Percentiles rank a stretch among this genome's conserved stretches.
Conservation (phyloP, 1,140 invertebrate species). For the Maniola jurtina region DNA sequence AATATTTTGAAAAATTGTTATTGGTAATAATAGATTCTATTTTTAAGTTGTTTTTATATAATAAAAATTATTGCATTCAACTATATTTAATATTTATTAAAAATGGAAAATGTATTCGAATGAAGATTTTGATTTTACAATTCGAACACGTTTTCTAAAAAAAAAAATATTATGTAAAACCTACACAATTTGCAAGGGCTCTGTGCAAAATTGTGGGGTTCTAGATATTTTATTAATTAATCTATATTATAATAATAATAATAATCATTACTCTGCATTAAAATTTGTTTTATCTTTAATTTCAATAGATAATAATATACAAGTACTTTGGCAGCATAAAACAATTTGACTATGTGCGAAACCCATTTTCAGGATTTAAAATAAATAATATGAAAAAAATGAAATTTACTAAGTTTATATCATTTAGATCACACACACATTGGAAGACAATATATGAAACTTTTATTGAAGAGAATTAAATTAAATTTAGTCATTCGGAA, state of each 20-base stretch:
- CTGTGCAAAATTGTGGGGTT: slow-evolving; percentile 53
- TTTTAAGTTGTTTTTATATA: slow-evolving; percentile 27
- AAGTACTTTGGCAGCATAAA: slow-evolving; percentile 14
- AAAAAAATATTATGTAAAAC: slow-evolving; percentile 37
- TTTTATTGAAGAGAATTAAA: slow-evolving; percentile 36
- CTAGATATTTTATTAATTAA: slow-evolving; percentile 32
- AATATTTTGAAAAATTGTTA: slow-evolving; percentile 30
- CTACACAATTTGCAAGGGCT: slow-evolving; percentile 64
- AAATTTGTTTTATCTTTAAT: slow-evolving; percentile 11
- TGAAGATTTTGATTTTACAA: slow-evolving; percentile 7
- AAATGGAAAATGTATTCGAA: slow-evolving; percentile 27
- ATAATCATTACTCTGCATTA: slow-evolving; percentile 53
- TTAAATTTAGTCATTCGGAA: slow-evolving; percentile 27
- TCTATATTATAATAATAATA: background rate
- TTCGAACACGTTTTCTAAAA: slow-evolving; percentile 26
- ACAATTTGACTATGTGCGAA: slow-evolving; percentile 13
- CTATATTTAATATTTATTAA: slow-evolving; percentile 28
- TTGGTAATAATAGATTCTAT: slow-evolving; percentile 33
- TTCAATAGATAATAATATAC: slow-evolving; percentile 18
- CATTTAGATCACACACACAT: slow-evolving; percentile 64
- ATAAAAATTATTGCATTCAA: slow-evolving; percentile 58
- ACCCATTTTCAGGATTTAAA: slow-evolving; percentile 14
- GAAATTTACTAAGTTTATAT: slow-evolving; percentile 23
- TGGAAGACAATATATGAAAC: slow-evolving; percentile 73
- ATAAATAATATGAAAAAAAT: slow-evolving; percentile 28